Percentiles rank a stretch among this genome's conserved stretches.
Conservation (phyloP, 1,140 invertebrate genomes). For the Eubasilissa regina region DNA sequence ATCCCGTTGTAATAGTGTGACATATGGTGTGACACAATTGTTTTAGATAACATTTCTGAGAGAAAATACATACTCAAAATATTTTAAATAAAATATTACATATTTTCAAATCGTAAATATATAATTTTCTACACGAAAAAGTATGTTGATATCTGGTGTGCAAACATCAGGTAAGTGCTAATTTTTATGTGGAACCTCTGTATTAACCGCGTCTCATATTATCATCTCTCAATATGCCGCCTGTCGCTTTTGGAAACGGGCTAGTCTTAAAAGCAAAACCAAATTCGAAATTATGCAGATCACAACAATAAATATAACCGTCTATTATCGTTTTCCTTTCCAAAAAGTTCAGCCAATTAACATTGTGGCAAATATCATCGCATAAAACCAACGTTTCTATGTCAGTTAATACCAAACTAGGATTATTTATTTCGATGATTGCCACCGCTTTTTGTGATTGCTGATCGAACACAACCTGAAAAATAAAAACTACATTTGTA, state of each 20-base stretch:
- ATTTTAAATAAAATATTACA: no score
- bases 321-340: constrained; percentile 61
- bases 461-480: constrained; percentile 64
- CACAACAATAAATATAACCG: constrained; percentile 66
- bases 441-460: constrained; percentile 61
- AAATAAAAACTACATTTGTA: neutral
- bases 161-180: neutral
- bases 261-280: constrained; percentile 56
- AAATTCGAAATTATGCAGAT: constrained; percentile 62
- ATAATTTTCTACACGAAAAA: no score
- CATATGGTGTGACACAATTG: no score
- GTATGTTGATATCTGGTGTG: no score
- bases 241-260: constrained; percentile 56
- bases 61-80: no score
- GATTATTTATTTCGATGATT: constrained; percentile 65
- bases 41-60: no score
- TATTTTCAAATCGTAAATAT: no score
- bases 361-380: constrained; percentile 63
- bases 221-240: constrained; percentile 55
- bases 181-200: neutral
- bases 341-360: constrained; percentile 60
- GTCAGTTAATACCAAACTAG: constrained; percentile 60
- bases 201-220: constrained; percentile 26
- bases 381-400: constrained; percentile 61
- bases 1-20: no score